Conservation (phyloP, 1,140 invertebrate genomes). For the Apis florea region DNA sequence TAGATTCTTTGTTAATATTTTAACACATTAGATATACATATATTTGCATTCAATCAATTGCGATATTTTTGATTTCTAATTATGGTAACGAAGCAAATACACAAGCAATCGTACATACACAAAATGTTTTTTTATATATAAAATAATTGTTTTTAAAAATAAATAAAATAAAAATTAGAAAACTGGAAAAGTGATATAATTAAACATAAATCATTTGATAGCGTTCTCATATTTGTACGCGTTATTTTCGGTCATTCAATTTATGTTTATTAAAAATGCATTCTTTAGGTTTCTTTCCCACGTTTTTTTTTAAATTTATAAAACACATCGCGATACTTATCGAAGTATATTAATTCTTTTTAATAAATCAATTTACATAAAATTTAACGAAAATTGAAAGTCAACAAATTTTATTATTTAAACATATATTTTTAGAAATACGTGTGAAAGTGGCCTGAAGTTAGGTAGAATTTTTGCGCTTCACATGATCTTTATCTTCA, state of each 20-base stretch:
- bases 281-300: background rate
- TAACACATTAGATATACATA: background rate
- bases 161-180: conserved; percentile 49
- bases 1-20: conserved; percentile 19
- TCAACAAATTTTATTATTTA: background rate
- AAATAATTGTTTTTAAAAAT: conserved; percentile 32
- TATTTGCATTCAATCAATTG: conserved; percentile 16
- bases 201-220: conserved; percentile 21
- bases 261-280: background rate
- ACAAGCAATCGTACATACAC: conserved; percentile 55
- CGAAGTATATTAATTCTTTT: background rate
- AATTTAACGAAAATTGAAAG: no score
- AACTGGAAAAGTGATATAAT: background rate
- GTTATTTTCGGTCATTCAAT: background rate
- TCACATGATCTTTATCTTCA: background rate
- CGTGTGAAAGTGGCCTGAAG: background rate
- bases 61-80: conserved; percentile 6
- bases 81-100: conserved; percentile 36
- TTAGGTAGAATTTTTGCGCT: background rate
- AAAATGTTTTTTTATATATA: conserved; percentile 36
- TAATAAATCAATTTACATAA: background rate
- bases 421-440: background rate
- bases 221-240: background rate
- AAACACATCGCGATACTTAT: background rate
- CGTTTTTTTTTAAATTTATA: background rate